Evolutionary conservation across 2,113 vertebrate genomes (phyloP).

Genomic region (Morone chrysops): DNA sequence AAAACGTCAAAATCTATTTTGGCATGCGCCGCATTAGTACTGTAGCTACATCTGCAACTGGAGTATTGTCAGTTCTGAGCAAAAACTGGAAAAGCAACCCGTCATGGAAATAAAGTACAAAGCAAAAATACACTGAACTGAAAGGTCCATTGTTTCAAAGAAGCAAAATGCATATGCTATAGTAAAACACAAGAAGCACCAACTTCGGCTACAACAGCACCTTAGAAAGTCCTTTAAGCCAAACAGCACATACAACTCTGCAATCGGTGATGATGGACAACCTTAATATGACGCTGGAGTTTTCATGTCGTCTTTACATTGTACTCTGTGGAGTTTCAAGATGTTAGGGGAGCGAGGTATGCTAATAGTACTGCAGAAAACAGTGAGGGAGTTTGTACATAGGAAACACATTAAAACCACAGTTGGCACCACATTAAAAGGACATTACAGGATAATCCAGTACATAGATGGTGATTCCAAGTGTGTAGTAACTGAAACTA

Average conservation of each 20-base stretch:
- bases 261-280: slow-evolving; percentile 12
- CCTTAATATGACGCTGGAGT: slow-evolving; percentile 30
- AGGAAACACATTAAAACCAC: slow-evolving; percentile 59
- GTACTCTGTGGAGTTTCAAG: slow-evolving; percentile 47
- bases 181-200: slow-evolving; percentile 1
- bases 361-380: slow-evolving; percentile 30
- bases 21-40: neutral
- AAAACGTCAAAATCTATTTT: neutral
- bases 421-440: slow-evolving; percentile 72
- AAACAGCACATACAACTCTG: slow-evolving; percentile 18
- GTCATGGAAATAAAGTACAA: neutral
- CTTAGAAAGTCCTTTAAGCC: slow-evolving; percentile 22
- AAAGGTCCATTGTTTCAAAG: neutral
- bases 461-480: slow-evolving; percentile 43
- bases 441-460: slow-evolving; percentile 62
- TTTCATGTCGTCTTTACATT: slow-evolving; percentile 73
- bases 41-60: neutral
- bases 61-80: neutral
- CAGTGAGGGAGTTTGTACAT: slow-evolving; percentile 43
- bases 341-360: slow-evolving; percentile 16
- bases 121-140: neutral
- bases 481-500: too few relatives aligned
- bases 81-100: neutral
- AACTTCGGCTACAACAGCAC: slow-evolving; percentile 36
- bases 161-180: neutral